Percentiles rank a stretch among this genome's conserved stretches.
Conservation (phyloP, 1,140 invertebrate genomes). For the Bombus difficillimus region DNA sequence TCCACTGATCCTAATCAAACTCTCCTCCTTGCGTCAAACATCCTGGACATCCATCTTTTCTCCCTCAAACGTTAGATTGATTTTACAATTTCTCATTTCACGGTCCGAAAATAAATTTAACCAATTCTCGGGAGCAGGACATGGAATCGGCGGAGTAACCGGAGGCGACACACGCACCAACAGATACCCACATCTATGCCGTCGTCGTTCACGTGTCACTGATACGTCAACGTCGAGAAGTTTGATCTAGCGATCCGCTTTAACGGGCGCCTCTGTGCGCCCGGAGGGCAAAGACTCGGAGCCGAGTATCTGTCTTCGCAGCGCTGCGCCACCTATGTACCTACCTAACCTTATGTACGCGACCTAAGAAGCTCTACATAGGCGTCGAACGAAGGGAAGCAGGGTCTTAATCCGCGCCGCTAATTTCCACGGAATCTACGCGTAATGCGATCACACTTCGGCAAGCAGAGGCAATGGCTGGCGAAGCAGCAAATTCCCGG, state of each 20-base stretch:
- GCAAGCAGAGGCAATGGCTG: constrained; percentile 56
- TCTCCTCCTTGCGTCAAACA: not conserved
- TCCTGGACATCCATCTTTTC: not conserved
- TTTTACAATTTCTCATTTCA: constrained; percentile 51
- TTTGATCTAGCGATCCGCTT: constrained; percentile 37
- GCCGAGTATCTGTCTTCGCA: not conserved
- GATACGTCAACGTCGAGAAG: constrained; percentile 40
- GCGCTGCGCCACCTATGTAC: constrained; percentile 10
- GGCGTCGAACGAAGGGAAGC: not conserved
- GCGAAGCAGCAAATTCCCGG: constrained; percentile 46
- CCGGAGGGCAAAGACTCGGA: not conserved
- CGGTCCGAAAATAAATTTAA: constrained; percentile 40
- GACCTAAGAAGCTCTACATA: not conserved
- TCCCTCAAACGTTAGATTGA: constrained; percentile 21
- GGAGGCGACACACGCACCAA: not conserved
- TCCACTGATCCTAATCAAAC: not conserved
- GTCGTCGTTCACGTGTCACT: constrained; percentile 23
- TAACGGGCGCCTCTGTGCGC: not conserved
- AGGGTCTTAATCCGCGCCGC: constrained; percentile 56
- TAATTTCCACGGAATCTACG: constrained; percentile 63
- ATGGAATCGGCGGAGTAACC: not conserved
- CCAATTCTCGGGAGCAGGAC: not conserved
- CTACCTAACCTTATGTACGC: not conserved
- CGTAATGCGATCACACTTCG: constrained; percentile 60
- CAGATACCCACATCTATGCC: not conserved